Conservation (phyloP, 1,140 invertebrate species). For the Adelges cooleyi region DNA sequence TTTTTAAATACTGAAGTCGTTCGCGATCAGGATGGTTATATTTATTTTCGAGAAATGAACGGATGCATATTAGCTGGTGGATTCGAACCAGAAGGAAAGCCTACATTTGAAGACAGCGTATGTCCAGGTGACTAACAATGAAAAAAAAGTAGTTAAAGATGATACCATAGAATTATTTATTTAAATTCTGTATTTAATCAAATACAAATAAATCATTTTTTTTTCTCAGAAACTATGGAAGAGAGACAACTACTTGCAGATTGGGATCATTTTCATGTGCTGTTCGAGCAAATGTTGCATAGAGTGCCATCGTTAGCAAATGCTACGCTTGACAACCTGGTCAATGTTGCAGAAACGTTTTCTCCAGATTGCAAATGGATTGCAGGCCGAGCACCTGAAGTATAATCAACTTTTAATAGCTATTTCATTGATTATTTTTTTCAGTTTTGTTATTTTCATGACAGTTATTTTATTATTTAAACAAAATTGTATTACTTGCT, state of each 20-base stretch:
- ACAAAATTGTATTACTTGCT: no score
- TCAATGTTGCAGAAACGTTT: conserved; percentile 85
- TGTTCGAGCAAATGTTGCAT: conserved; percentile 72
- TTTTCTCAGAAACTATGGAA: conserved; percentile 38
- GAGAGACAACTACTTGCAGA: conserved; percentile 58
- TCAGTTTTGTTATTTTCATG: no score
- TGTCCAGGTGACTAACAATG: conserved; percentile 44
- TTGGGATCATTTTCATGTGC: conserved; percentile 91
- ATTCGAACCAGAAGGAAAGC: conserved; percentile 77
- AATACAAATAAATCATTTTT: not conserved
- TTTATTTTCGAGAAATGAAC: conserved; percentile 73
- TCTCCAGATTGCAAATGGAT: conserved; percentile 87
- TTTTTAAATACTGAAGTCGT: conserved; percentile 50
- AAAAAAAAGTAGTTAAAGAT: not conserved
- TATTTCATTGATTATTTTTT: no score
- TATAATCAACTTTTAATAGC: no score
- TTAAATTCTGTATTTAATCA: not conserved
- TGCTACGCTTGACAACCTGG: conserved; percentile 61
- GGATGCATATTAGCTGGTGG: conserved; percentile 70
- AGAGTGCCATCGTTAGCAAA: conserved; percentile 66
- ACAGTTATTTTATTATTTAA: no score
- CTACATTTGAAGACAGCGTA: conserved; percentile 69
- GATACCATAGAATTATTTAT: not conserved
- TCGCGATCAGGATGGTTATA: conserved; percentile 76
- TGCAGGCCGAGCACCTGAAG: conserved; percentile 83